phyloP scores from a whole-genome alignment of 2,113 vertebrate species.

The Tringa solitaria region DNA sequence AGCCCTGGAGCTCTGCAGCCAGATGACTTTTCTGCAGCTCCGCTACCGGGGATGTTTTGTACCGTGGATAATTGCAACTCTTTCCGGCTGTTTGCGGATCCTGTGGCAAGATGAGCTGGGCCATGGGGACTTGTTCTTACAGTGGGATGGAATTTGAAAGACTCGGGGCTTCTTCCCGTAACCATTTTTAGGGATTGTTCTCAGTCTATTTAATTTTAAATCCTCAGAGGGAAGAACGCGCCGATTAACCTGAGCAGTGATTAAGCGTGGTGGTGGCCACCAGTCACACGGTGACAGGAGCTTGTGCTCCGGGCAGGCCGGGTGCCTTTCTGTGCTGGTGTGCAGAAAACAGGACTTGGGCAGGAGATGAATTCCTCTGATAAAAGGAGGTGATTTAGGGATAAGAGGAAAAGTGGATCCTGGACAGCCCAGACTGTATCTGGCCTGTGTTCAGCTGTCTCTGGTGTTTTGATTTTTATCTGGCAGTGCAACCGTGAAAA shows the following conservation, averaged over 20 bases:
- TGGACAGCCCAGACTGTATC: neutral
- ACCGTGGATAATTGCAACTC: neutral
- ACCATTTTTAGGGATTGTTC: neutral
- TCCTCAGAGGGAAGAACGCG: neutral
- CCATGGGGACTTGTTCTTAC: neutral
- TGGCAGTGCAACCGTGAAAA: neutral
- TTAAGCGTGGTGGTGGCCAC: neutral
- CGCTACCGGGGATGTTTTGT: neutral
- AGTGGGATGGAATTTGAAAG: neutral
- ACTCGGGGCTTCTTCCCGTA: neutral
- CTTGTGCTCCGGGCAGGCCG: neutral
- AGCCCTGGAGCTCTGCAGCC: neutral
- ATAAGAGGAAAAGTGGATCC: neutral
- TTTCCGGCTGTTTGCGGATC: neutral
- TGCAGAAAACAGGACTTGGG: neutral
- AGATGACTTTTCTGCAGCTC: neutral
- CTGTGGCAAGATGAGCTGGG: neutral
- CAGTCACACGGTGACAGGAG: neutral
- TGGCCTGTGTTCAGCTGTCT: neutral
- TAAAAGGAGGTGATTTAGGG: neutral
- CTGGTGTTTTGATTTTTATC: neutral
- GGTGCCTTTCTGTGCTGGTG: neutral
- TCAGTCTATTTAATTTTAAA: neutral
- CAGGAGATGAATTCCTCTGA: neutral
- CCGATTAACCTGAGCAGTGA: neutral